Evolutionary conservation across 2,113 vertebrate species (phyloP).

Genomic region (Notarius lentiginosus): DNA sequence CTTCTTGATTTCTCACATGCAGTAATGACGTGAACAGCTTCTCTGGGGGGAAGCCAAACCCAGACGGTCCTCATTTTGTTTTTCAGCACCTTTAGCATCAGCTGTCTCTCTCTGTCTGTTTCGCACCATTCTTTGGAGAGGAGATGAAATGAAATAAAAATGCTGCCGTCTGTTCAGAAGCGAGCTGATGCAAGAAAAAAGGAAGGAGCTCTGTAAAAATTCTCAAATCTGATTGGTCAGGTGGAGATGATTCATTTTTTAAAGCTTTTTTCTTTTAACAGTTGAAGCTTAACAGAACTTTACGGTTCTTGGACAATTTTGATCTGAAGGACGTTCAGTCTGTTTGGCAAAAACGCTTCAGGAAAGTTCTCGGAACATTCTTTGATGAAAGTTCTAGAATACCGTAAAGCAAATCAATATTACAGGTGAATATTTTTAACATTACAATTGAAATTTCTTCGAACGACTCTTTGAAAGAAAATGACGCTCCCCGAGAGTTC

Average conservation of each 20-base stretch:
- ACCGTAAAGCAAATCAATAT: background rate
- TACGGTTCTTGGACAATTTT: background rate
- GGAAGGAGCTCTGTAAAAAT: background rate
- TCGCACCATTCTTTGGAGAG: background rate
- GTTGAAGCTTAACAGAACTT: background rate
- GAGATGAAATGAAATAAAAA: background rate
- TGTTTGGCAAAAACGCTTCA: background rate
- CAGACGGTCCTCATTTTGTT: constrained; percentile 8
- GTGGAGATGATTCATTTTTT: background rate
- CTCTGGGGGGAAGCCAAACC: background rate
- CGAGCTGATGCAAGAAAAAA: background rate
- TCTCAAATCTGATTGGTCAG: background rate
- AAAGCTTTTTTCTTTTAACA: background rate
- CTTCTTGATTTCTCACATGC: constrained; percentile 11
- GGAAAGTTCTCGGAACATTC: background rate
- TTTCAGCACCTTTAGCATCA: constrained; percentile 19
- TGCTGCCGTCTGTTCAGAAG: background rate
- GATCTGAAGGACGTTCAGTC: background rate
- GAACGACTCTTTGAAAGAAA: background rate
- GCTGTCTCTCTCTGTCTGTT: background rate
- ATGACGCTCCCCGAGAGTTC: background rate
- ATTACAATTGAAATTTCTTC: background rate
- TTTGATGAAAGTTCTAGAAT: too few relatives aligned
- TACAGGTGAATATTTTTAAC: background rate
- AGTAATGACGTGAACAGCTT: constrained; percentile 18